Conservation (phyloP, 2,113 vertebrate genomes). For the Hylia prasina region DNA sequence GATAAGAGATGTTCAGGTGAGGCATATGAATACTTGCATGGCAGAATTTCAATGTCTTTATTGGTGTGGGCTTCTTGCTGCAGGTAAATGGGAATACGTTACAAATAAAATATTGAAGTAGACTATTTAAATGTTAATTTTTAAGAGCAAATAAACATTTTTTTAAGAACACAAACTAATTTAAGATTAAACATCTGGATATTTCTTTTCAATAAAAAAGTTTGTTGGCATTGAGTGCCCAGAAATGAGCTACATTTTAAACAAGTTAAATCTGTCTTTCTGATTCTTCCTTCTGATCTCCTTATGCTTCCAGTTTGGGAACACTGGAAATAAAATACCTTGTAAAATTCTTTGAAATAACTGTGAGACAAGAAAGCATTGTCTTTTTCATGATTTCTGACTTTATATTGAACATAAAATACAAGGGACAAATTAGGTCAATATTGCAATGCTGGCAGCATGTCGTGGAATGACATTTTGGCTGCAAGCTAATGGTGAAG, state of each 20-base stretch:
- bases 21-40: background rate
- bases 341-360: background rate
- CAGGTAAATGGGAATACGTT: rapidly evolving
- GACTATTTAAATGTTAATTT: background rate
- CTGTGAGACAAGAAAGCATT: background rate
- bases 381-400: background rate
- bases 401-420: background rate
- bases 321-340: background rate
- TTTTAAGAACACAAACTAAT: background rate
- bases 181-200: background rate
- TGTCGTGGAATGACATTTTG: background rate
- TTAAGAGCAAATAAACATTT: background rate
- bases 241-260: background rate
- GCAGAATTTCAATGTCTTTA: background rate
- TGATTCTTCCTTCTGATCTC: background rate
- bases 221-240: background rate
- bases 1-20: background rate
- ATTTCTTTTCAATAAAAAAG: background rate
- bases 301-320: background rate
- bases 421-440: background rate
- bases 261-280: background rate
- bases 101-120: background rate
- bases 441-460: background rate
- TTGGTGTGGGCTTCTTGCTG: background rate
- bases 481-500: background rate